Conservation (phyloP, 2,797 vertebrate genomes). For the Poliocrania exsul region DNA sequence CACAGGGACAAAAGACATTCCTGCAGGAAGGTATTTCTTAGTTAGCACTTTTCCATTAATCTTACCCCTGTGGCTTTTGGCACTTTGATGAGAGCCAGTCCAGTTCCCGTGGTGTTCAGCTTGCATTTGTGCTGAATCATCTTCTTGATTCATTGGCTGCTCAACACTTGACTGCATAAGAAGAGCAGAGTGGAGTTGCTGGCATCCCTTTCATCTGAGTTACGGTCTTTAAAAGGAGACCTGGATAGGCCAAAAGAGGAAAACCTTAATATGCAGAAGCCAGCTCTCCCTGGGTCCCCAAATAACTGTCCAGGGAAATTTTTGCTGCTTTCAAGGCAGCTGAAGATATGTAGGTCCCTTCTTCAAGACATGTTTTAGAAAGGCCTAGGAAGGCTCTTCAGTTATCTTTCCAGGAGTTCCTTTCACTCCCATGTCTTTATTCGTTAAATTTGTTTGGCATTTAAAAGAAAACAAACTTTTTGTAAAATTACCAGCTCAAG, state of each 20-base stretch:
- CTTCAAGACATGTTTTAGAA: background rate
- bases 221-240: constrained; percentile 31
- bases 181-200: background rate
- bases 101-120: background rate
- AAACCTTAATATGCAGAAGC: background rate
- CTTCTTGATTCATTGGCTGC: constrained; percentile 43
- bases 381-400: background rate
- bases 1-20: background rate
- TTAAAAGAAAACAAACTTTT: background rate
- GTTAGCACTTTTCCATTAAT: constrained; percentile 47
- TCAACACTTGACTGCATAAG: background rate
- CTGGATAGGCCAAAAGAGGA: background rate
- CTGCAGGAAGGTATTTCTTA: constrained; percentile 18
- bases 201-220: constrained; percentile 25
- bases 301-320: background rate
- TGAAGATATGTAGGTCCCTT: accelerated
- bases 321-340: background rate
- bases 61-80: background rate
- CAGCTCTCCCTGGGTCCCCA: background rate
- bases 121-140: constrained; percentile 13
- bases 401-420: background rate
- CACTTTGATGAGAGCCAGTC: constrained; percentile 46
- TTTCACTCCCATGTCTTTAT: background rate
- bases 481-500: background rate
- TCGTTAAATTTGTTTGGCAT: background rate